Conservation (phyloP, 2,797 vertebrate genomes). For the Aldrovandia affinis region DNA sequence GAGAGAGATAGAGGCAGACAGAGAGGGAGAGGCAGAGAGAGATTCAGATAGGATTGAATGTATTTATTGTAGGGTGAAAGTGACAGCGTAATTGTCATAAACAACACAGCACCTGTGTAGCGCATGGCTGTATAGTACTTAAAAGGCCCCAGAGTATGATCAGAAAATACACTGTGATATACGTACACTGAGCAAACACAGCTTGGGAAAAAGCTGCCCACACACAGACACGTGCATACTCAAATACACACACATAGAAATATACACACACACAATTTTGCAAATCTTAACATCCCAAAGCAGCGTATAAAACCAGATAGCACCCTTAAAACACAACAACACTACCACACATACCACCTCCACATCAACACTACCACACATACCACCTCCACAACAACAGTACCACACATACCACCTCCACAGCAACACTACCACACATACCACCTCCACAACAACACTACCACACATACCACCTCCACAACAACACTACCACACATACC, state of each 20-base stretch:
- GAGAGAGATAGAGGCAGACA: conserved; percentile 52
- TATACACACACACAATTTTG: no score
- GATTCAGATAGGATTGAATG: conserved; percentile 41
- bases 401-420: conserved; percentile 50
- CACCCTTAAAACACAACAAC: no score
- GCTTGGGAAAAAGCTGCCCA: no score
- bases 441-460: conserved; percentile 52
- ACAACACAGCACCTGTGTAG: not conserved
- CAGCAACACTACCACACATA: conserved; percentile 48
- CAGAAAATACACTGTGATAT: conserved; percentile 29
- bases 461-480: conserved; percentile 32
- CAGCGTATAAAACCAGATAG: no score
- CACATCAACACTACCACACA: no score
- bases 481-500: no score
- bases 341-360: no score
- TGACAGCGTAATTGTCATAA: not conserved
- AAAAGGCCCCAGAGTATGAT: not conserved
- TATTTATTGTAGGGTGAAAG: conserved; percentile 27
- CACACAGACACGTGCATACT: no score
- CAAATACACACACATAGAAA: no score
- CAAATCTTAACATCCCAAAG: no score
- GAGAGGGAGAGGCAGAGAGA: conserved; percentile 39
- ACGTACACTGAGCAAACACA: no score
- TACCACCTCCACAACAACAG: conserved; percentile 7
- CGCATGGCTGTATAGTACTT: no score